Evolutionary conservation across 2,797 vertebrate genomes (phyloP).

Genomic region (Lemur catta): DNA sequence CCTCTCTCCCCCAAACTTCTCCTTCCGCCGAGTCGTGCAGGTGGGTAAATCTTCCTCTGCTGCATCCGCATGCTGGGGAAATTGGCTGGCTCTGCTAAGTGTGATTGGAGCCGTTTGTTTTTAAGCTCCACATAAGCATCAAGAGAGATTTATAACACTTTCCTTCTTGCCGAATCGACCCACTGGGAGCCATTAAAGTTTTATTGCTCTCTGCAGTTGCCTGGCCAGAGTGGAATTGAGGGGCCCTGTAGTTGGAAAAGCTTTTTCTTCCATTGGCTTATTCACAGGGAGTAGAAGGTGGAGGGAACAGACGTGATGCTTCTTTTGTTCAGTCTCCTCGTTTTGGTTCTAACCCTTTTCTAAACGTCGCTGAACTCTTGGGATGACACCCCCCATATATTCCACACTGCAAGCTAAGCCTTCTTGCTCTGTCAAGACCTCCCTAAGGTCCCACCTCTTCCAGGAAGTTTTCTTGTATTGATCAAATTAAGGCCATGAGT

Average conservation of each 20-base stretch:
- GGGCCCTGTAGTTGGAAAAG: conserved; percentile 73
- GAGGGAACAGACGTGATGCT: neutral
- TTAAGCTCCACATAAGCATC: conserved; percentile 87
- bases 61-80: conserved; percentile 77
- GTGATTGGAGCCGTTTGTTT: conserved; percentile 88
- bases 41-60: conserved; percentile 79
- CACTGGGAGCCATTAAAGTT: conserved; percentile 88
- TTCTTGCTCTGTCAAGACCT: neutral
- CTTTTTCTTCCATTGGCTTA: conserved; percentile 70
- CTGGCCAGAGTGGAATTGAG: conserved; percentile 82
- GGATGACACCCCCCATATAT: neutral
- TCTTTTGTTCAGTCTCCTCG: conserved; percentile 18
- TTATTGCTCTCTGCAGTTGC: conserved; percentile 88
- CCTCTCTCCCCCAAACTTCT: conserved; percentile 28
- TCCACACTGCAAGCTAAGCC: neutral
- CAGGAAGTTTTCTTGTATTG: neutral
- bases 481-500: neutral
- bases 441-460: neutral
- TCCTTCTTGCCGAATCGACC: conserved; percentile 87
- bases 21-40: conserved; percentile 32
- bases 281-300: neutral
- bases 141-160: conserved; percentile 86
- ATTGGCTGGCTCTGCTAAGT: conserved; percentile 83
- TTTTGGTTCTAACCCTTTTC: neutral
- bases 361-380: neutral